Evolutionary conservation across 1,140 invertebrate genomes (phyloP).

Genomic region (Danaus plexippus): DNA sequence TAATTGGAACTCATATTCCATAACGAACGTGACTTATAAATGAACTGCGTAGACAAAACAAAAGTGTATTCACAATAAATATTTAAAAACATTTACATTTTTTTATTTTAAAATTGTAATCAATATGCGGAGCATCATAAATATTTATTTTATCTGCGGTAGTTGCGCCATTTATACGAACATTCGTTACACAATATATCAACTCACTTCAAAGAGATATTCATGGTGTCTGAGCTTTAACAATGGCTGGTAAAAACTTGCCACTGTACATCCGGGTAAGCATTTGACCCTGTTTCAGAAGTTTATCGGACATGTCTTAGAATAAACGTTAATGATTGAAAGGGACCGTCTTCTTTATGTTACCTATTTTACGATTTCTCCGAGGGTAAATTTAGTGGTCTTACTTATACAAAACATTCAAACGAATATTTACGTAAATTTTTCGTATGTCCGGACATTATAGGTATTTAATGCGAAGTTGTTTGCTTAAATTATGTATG

Average conservation of each 20-base stretch:
- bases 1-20: constrained; percentile 4
- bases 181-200: constrained; percentile 10
- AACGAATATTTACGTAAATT: too few species aligned
- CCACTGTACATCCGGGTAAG: constrained; percentile 14
- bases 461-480: too few species aligned
- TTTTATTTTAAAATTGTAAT: constrained; percentile 4
- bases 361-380: constrained; percentile 14
- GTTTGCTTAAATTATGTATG: too few species aligned
- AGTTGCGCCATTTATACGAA: constrained; percentile 2
- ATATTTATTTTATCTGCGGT: constrained; percentile 12
- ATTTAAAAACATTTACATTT: constrained; percentile 1
- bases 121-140: background rate
- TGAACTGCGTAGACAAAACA: constrained; percentile 3
- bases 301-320: constrained; percentile 18
- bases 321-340: constrained; percentile 20
- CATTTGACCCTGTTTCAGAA: constrained; percentile 21
- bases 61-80: constrained; percentile 1
- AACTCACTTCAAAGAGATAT: constrained; percentile 20
- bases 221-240: constrained; percentile 11
- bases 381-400: background rate
- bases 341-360: constrained; percentile 17
- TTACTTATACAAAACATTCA: too few species aligned
- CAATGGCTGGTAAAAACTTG: constrained; percentile 14
- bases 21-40: constrained; percentile 1
- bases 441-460: too few species aligned